Evolutionary conservation across 2,797 vertebrate species (phyloP).

Genomic region (Triplophysa yarkandensis): DNA sequence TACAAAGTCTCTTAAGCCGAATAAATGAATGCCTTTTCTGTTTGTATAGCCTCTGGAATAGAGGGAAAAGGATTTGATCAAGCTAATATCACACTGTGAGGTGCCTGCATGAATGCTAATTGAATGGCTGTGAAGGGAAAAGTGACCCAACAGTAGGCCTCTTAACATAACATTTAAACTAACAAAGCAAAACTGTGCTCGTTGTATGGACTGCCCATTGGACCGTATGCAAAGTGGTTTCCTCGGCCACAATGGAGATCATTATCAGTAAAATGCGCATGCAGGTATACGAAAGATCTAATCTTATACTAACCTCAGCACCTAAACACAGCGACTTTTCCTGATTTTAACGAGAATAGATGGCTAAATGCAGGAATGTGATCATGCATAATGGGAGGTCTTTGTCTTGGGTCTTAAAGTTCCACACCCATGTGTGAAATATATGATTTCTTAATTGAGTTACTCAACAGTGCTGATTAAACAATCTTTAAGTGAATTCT

Average conservation of each 20-base stretch:
- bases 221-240: conserved; percentile 61
- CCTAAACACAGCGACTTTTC: conserved; percentile 49
- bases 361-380: conserved; percentile 50
- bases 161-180: conserved; percentile 63
- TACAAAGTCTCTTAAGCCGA: conserved; percentile 41
- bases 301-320: conserved; percentile 53
- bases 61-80: conserved; percentile 50
- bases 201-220: conserved; percentile 51
- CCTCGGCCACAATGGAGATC: conserved; percentile 59
- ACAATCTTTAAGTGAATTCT: background rate
- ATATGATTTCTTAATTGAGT: conserved; percentile 19
- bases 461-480: conserved; percentile 29
- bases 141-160: conserved; percentile 48
- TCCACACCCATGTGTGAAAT: conserved; percentile 26
- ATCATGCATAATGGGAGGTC: conserved; percentile 29
- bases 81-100: conserved; percentile 64
- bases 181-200: conserved; percentile 56
- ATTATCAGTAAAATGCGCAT: conserved; percentile 62
- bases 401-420: conserved; percentile 30
- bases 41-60: conserved; percentile 53
- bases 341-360: conserved; percentile 57
- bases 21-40: conserved; percentile 56
- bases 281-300: conserved; percentile 52
- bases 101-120: conserved; percentile 61
- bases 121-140: conserved; percentile 56